Evolutionary conservation across 2,797 vertebrate genomes (phyloP), one percentile per base, ranked within the genome.

Genomic region (Acestrorhynchus altus): DNA sequence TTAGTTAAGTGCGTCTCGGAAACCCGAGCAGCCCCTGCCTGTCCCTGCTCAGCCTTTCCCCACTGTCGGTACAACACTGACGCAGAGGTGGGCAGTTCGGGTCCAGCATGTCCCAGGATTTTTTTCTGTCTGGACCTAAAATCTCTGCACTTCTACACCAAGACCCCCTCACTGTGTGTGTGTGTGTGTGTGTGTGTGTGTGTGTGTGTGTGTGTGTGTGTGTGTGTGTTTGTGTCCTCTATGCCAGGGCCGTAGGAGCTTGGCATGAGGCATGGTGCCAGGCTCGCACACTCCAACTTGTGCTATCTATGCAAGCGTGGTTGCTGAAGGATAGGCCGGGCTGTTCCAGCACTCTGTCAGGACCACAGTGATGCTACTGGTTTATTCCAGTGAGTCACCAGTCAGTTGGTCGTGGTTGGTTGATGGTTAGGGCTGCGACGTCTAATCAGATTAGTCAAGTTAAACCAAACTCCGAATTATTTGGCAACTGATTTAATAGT

Each of bases 201-300:
- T 57, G 56, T 28, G 26, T 24, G 47, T 18, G 18, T 9, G 18
- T n/a, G 35, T 56, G 12, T 24, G 20, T 40, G 28, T 49, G 47
- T 11, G 46, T 20, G 9, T 20, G 67, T 22, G n/a, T 52, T 16
- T 22, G 67, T n/a, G 8, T 9, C 79, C 8, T 73, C 60, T 47
- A 78, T 83, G 83, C 80, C 81, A 82, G 76, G 84, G 65, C 81
- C 60, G 51, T 81, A 20, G 40, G 47, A 67, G 51, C 54, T 82
- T n/a, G 81, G 74, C 67, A 52, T 15, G 20, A 54, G 16, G 52
- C 20, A 24, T 40, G 67, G 16, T 49, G 78, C 81, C 39, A 68
- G 61, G 76, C 56, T 84, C 81, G 69, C 31, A 51, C 76, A 4
- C n/a, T 0, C 26, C 12, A 18, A 13, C 59, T 15, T 9, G 13